A percentile compares a stretch with the other conserved stretches of the same genome.
Conservation (phyloP, 2,797 vertebrate species). For the Eulemur rubriventer region DNA sequence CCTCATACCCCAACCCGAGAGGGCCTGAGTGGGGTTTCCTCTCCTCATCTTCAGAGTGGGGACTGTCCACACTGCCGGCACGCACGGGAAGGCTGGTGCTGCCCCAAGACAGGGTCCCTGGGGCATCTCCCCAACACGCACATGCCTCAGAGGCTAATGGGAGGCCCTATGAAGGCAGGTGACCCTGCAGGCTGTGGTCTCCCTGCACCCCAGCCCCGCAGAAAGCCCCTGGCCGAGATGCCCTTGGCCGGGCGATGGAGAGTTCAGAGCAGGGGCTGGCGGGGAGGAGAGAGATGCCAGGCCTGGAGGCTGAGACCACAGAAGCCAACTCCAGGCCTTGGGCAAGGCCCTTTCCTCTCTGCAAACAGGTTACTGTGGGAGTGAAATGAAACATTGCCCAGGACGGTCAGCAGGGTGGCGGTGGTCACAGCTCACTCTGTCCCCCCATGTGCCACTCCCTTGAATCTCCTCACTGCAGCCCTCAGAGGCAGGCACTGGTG, state of each 20-base stretch:
- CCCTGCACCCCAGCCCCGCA: neutral
- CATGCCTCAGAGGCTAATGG: neutral
- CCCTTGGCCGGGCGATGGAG: neutral
- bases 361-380: too few species aligned
- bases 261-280: neutral
- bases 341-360: neutral
- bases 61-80: too few species aligned
- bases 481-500: neutral
- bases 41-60: neutral
- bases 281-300: neutral
- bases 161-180: neutral
- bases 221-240: neutral
- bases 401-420: rapidly evolving
- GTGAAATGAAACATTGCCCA: neutral
- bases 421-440: neutral
- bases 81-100: neutral
- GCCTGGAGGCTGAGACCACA: neutral
- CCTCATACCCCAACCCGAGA: neutral
- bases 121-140: neutral
- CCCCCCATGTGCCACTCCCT: too few species aligned
- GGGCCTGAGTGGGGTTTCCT: neutral
- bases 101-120: neutral
- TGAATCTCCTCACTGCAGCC: neutral
- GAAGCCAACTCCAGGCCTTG: neutral
- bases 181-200: neutral